phyloP scores from a whole-genome alignment of 1,140 invertebrate species.

The Tetramorium parvispinum region DNA sequence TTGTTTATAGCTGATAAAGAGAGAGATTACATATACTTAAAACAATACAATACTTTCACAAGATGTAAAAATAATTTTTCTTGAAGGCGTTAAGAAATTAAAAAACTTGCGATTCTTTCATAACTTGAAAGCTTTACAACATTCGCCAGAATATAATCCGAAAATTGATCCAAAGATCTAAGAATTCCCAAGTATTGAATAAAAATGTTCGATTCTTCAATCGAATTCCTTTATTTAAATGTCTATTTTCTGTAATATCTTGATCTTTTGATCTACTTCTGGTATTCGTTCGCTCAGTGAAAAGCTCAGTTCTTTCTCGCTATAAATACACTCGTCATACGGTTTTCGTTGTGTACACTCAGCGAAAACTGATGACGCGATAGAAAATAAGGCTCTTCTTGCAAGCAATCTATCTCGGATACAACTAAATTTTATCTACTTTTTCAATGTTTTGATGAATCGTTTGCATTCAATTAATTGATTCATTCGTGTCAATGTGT shows the following conservation, averaged over 20 bases:
- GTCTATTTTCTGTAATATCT: background rate
- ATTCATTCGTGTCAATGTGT: background rate
- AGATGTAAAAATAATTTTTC: background rate
- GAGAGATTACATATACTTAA: too few relatives aligned
- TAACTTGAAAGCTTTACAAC: background rate
- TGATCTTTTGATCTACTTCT: conserved; percentile 3
- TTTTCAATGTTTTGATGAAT: background rate
- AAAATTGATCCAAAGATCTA: conserved; percentile 2
- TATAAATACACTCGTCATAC: conserved; percentile 5
- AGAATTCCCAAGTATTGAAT: background rate
- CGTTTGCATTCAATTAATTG: background rate
- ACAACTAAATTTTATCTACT: conserved; percentile 2
- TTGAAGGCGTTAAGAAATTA: background rate
- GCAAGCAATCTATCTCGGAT: background rate
- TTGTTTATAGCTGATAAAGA: background rate
- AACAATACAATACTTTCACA: background rate
- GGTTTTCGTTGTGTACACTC: background rate
- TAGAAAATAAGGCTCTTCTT: conserved; percentile 2
- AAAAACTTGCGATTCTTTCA: background rate
- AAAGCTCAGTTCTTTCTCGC: background rate
- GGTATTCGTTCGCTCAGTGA: background rate
- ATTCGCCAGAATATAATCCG: background rate
- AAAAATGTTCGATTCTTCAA: background rate
- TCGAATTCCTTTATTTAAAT: conserved; percentile 12
- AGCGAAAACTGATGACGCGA: conserved; percentile 2